Conservation (phyloP, 2,797 vertebrate species). For the Setipinna tenuifilis region DNA sequence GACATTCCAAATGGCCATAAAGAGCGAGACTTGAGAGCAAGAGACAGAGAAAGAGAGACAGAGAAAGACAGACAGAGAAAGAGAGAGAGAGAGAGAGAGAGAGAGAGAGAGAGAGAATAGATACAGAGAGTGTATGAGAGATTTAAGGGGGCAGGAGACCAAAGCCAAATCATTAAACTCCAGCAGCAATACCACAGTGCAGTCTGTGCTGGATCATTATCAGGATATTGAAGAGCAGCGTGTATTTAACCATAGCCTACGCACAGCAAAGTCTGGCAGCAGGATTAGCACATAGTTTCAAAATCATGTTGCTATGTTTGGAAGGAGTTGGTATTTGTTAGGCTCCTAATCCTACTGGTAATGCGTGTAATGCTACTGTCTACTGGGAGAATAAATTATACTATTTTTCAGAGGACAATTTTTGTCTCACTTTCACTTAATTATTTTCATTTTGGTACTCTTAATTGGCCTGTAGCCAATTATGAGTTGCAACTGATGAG, state of each 20-base stretch:
- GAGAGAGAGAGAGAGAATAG: background rate
- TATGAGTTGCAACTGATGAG: too few relatives aligned
- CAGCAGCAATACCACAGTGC: constrained; percentile 3
- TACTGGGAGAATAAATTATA: too few relatives aligned
- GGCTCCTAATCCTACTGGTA: background rate
- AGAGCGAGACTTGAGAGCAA: background rate
- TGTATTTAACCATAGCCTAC: background rate
- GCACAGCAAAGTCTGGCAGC: background rate
- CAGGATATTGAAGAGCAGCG: constrained; percentile 24
- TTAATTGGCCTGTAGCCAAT: too few relatives aligned
- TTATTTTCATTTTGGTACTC: too few relatives aligned
- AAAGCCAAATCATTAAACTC: constrained; percentile 11
- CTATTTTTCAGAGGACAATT: background rate
- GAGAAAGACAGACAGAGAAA: background rate
- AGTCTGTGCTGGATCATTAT: constrained; percentile 10
- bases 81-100: background rate
- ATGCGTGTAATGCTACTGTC: background rate
- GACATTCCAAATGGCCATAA: constrained; percentile 18
- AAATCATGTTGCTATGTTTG: background rate
- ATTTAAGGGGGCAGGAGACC: background rate
- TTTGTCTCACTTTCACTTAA: background rate
- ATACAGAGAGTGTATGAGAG: background rate
- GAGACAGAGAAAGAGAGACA: too few relatives aligned
- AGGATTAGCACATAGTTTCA: background rate
- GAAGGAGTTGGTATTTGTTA: background rate